Evolutionary conservation across 2,797 vertebrate species (phyloP), one percentile per base, ranked within the genome.

Genomic region (Neosilurus hyrtlii): DNA sequence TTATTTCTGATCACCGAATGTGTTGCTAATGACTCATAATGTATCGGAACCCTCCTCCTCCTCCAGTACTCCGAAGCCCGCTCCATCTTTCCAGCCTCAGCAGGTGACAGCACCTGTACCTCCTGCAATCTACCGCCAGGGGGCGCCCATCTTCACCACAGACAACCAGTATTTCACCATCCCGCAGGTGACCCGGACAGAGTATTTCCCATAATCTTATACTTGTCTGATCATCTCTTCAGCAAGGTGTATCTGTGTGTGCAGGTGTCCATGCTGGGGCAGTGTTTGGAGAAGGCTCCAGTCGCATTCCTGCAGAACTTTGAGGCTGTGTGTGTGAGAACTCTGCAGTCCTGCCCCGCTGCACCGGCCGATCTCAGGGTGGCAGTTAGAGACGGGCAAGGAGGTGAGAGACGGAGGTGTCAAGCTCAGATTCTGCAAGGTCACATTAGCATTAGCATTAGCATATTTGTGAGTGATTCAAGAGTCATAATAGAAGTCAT

Each of bases 301-400:
- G 95, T 98, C 26, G 96, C 94, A 0, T 98, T 95, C 92, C 93
- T 99, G 85, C 91, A 90, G 85, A 90, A 95, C 83, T 93, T 98
- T 26, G 85, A 93, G 43, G 85, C 89, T 0, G 84, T 74, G 1
- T 99, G 98, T 87, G 76, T 89, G 11, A 92, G 83, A n/a, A 16
- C 0, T 56, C 82, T 96, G 24, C 84, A 51, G 0, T 89, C 83
- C 68, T 95, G 95, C 88, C 94, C 93, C 85, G 82, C 83, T 51
- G 86, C 22, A 22, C 74, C 62, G 24, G 59, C 70, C 16, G 89
- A 91, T 77, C 86, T 95, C 75, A 89, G 62, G 10, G 70, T 89
- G 80, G 52, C 76, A 72, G 84, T 95, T 72, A 92, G 89, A 63
- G 89, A 92, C 90, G 94, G 93, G 0, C 84, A 86, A 83, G 94